phyloP scores from a whole-genome alignment of 2,797 vertebrate species.

The Crax fasciolata region DNA sequence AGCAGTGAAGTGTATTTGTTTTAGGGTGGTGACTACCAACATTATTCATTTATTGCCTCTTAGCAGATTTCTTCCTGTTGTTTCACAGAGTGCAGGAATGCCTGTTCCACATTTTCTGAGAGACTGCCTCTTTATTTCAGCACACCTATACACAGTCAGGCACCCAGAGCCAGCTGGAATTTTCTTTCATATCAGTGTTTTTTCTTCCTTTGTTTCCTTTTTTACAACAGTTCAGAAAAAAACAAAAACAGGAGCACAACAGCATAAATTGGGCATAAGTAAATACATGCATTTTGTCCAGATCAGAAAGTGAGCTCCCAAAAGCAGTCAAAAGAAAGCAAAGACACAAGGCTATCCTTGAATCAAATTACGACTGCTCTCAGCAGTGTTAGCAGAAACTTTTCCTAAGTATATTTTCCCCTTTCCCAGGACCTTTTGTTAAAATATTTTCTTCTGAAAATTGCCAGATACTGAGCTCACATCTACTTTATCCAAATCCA shows the following conservation, averaged over 20 bases:
- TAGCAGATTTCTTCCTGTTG: not conserved
- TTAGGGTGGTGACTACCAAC: not conserved
- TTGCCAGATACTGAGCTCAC: not conserved
- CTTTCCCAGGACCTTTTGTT: not conserved
- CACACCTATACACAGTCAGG: not conserved
- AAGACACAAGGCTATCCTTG: not conserved
- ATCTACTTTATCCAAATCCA: not conserved
- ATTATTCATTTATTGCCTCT: not conserved
- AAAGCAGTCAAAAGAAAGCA: constrained; percentile 19
- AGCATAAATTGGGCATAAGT: not conserved
- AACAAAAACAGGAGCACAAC: not conserved
- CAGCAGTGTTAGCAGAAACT: not conserved
- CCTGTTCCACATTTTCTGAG: not conserved
- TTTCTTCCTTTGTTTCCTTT: not conserved
- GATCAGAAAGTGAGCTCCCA: not conserved
- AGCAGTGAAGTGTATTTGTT: not conserved
- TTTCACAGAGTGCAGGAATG: not conserved
- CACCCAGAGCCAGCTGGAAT: not conserved
- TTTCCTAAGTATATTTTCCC: not conserved
- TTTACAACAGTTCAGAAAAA: not conserved
- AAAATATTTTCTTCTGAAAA: not conserved
- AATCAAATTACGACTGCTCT: not conserved
- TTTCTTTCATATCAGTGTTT: not conserved
- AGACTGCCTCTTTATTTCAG: constrained; percentile 11
- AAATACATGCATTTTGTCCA: not conserved